Percentiles rank a stretch among this genome's conserved stretches.
Conservation (phyloP, 2,797 vertebrate genomes). For the Chelonia mydas region DNA sequence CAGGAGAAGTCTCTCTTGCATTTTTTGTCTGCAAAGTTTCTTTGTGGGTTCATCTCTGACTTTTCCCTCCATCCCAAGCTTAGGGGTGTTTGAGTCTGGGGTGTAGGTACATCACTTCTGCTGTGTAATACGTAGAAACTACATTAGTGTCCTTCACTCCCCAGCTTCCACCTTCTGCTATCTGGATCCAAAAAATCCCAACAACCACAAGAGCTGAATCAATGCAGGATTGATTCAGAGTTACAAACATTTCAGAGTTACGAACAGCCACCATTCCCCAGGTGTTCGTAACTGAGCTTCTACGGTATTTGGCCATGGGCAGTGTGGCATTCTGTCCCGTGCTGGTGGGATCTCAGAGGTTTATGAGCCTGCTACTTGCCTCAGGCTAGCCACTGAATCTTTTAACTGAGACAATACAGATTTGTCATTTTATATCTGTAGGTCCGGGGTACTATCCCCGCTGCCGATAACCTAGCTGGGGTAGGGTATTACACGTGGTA, state of each 20-base stretch:
- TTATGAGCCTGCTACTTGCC: neutral
- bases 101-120: neutral
- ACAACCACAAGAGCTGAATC: neutral
- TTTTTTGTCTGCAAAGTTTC: neutral
- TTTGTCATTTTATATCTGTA: neutral
- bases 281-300: too few species aligned
- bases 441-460: fast-evolving
- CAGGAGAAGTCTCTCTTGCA: neutral
- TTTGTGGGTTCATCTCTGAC: neutral
- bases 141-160: neutral
- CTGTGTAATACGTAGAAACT: neutral
- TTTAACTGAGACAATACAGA: neutral
- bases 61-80: neutral
- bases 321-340: neutral
- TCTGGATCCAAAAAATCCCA: neutral
- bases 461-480: fast-evolving
- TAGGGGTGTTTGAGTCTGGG: neutral
- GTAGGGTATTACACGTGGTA: neutral
- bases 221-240: neutral
- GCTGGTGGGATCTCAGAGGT: neutral
- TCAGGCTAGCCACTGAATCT: fast-evolving
- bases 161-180: neutral
- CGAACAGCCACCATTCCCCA: too few species aligned
- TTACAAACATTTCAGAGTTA: too few species aligned
- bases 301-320: neutral